A percentile compares a stretch with the other conserved stretches of the same genome.
phyloP scores from a whole-genome alignment of 2,113 vertebrate genomes.

The Microcebus lehilahytsara region DNA sequence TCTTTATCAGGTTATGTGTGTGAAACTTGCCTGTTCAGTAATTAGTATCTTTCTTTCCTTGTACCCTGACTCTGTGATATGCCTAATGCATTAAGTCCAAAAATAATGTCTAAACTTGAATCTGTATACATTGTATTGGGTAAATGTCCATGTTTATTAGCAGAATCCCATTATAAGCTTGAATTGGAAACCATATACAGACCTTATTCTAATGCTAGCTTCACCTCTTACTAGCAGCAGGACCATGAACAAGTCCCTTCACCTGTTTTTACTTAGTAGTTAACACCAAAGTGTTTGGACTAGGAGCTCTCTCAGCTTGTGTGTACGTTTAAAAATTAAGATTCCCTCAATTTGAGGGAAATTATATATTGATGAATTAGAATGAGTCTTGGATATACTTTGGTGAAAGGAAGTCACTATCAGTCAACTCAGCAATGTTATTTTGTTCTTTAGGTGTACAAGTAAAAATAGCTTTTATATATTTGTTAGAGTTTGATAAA shows the following conservation, averaged over 20 bases:
- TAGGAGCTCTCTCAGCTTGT: not conserved
- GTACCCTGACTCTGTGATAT: not conserved
- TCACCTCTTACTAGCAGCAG: not conserved
- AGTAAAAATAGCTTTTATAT: not conserved
- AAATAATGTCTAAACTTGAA: not conserved
- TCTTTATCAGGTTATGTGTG: not conserved
- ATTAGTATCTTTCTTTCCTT: not conserved
- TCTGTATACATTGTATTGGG: not conserved
- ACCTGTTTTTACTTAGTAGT: constrained; percentile 12
- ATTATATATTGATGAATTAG: not conserved
- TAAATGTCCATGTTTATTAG: not conserved
- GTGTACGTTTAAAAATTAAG: not conserved
- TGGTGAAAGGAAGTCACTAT: not conserved
- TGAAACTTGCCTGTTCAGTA: not conserved
- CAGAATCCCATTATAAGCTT: not conserved
- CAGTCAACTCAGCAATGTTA: not conserved
- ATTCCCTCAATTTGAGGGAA: not conserved
- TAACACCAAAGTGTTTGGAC: not conserved
- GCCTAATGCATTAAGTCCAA: not conserved
- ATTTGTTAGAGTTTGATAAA: not conserved
- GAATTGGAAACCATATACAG: not conserved
- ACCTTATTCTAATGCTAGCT: not conserved
- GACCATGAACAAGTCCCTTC: not conserved
- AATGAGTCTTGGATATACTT: not conserved
- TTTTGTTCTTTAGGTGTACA: constrained; percentile 1